Evolutionary conservation across 1,140 invertebrate genomes (phyloP).

Genomic region (Drosophila nebulosa): DNA sequence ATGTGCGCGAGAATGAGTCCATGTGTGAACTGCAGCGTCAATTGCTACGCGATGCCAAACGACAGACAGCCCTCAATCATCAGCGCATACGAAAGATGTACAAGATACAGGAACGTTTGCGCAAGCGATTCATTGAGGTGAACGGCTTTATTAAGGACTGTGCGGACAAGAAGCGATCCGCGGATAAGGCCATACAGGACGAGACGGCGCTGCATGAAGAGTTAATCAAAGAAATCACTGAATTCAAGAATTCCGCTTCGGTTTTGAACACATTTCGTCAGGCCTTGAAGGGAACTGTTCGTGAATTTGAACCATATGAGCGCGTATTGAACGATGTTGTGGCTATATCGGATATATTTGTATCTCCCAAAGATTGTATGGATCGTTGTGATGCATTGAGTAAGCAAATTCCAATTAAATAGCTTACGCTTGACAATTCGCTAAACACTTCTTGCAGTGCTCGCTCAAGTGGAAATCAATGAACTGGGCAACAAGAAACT

Average conservation of each 20-base stretch:
- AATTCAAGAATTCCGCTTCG: constrained; percentile 28
- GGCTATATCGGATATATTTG: constrained; percentile 56
- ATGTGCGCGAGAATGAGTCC: constrained; percentile 57
- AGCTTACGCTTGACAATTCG: background rate
- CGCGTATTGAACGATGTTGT: constrained; percentile 67
- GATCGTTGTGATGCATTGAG: constrained; percentile 77
- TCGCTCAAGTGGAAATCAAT: constrained; percentile 67
- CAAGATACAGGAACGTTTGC: constrained; percentile 53
- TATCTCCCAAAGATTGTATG: constrained; percentile 69
- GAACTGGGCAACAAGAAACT: constrained; percentile 46
- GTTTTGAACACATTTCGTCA: constrained; percentile 32
- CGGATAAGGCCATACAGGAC: constrained; percentile 49
- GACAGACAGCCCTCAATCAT: constrained; percentile 40
- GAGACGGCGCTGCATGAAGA: constrained; percentile 39
- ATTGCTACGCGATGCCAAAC: constrained; percentile 50
- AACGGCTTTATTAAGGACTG: constrained; percentile 72
- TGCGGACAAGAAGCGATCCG: constrained; percentile 53
- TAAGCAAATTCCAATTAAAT: constrained; percentile 11
- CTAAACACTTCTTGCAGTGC: constrained; percentile 51
- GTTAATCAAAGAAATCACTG: constrained; percentile 34
- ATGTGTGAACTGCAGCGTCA: constrained; percentile 59
- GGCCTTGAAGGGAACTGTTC: constrained; percentile 48
- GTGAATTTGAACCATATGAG: constrained; percentile 67
- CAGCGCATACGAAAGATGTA: constrained; percentile 62
- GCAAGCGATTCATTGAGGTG: constrained; percentile 63